Base-by-base conservation (phyloP, 2,888 invertebrate genomes). In the Xanthorhoe designata region DNA sequence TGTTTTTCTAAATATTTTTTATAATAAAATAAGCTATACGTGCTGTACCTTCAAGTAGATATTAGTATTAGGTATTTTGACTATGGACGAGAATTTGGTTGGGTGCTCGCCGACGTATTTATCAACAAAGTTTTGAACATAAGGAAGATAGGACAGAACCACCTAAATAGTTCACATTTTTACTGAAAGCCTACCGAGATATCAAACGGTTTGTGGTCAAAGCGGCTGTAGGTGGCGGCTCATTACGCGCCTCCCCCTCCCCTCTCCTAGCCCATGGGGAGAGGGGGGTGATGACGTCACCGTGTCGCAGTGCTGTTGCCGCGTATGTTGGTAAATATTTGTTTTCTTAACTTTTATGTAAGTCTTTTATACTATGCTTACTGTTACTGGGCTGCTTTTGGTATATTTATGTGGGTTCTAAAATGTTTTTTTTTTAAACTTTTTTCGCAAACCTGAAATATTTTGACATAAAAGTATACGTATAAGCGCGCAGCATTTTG, bases 261-360 rank as follows among this genome's bases (percentile, higher is more conserved):
- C 67, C 63, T 32, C 52, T 58, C 42, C 49, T 24, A 45, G 55
- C 32, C 60, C 54, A 57, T 61, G 55, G 50, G 35, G 50, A 32
- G 32, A 32, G 32, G 32, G 32, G 32, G 32, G 24, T 32, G 64
- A 71, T 87, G 86, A 87, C 87, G 87, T 88, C 87, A 87, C 78
- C 79, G 74, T 87, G 87, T 85, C 87, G 87, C 87, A 88, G 78
- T 88, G 87, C 86, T 80, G 78, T 73, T 78, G 74, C 74, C 73
- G 68, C 61, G 66, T 74, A 71, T 68, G 67, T 65, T 58, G 10
- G 64, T 51, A 60, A 59, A 59, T 59, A 64, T 35, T 59, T 42
- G 38, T 58, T 38, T 59, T 50, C 54, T 38, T 38, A 63, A 58
- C 52, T 63, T 57, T 63, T 63, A 35, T 42, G 38, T 29, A 38